Conservation (phyloP, 2,797 vertebrate species). For the Squalus acanthias region DNA sequence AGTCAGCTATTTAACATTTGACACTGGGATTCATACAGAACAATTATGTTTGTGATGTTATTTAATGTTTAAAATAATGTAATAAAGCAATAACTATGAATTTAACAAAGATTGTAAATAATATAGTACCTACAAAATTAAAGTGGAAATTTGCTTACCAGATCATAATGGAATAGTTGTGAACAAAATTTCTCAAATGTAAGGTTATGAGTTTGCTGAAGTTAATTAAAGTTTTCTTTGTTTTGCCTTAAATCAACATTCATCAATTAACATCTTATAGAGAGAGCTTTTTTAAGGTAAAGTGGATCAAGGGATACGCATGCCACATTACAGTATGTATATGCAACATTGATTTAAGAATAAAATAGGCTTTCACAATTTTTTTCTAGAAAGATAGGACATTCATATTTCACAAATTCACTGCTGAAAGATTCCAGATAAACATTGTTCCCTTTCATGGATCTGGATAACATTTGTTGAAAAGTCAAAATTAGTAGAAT, state of each 20-base stretch:
- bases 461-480: neutral
- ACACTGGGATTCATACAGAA: neutral
- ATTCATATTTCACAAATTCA: neutral
- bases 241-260: neutral
- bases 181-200: neutral
- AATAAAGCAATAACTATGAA: neutral
- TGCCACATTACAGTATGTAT: neutral
- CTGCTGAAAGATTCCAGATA: neutral
- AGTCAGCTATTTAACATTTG: neutral
- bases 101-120: neutral
- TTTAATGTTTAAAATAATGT: constrained; percentile 13
- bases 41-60: neutral
- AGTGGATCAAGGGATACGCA: neutral
- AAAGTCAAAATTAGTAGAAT: neutral
- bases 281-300: neutral
- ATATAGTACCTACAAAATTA: neutral
- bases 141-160: neutral
- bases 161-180: neutral
- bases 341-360: neutral
- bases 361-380: neutral
- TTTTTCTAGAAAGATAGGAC: neutral
- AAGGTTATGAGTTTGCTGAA: neutral
- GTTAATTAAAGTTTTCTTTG: neutral
- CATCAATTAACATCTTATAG: neutral
- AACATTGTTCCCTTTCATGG: neutral